Evolutionary conservation across 2,113 vertebrate species (phyloP), one percentile per base, ranked within the genome.

Genomic region (Vulpes ferrilata): DNA sequence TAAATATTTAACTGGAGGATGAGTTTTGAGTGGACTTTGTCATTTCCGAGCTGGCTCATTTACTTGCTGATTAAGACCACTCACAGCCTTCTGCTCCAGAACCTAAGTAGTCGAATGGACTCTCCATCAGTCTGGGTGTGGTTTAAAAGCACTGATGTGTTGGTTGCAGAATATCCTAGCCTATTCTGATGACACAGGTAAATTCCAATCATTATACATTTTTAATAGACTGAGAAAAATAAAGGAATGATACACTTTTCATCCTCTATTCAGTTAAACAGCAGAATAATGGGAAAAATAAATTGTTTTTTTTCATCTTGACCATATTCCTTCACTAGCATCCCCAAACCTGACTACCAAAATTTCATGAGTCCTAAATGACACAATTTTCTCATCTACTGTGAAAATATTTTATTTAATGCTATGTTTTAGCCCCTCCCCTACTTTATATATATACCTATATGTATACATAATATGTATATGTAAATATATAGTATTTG

Each of bases 351-450:
- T 19, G 25, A 79, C 35, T 53, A 84, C 13, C 10, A 65, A 83
- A 55, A 83, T 74, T 64, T 74, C 59, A 38, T 53, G 23, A 65
- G 32, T 32, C 4, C 76, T 78, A 60, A 5, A n/a, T 71, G 55
- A 35, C 43, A 65, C 6, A 38, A 53, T 91, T 79, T 69, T 90
- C 35, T 76, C 51, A 48, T 22, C 20, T 51, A 67, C 9, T 57
- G 7, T 60, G 78, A 60, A 23, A 69, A 38, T 79, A 19, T 57
- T 78, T 91, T 71, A 71, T 80, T 80, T 86, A 95, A 32, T 38
- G 0, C 12, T 23, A 60, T 35, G 32, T 35, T 43, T 88, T 69
- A 73, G 25, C n/a, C 19, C 4, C 27, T 32, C 3, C 32, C 30
- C 20, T n/a, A 27, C 22, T 62, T 17, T 20, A 59, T 19, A 60